These are phyloP conservation scores for Taxidea taxus DNA, from an alignment of 2,113 vertebrate genomes.

Conservation along the genomic window DNA sequence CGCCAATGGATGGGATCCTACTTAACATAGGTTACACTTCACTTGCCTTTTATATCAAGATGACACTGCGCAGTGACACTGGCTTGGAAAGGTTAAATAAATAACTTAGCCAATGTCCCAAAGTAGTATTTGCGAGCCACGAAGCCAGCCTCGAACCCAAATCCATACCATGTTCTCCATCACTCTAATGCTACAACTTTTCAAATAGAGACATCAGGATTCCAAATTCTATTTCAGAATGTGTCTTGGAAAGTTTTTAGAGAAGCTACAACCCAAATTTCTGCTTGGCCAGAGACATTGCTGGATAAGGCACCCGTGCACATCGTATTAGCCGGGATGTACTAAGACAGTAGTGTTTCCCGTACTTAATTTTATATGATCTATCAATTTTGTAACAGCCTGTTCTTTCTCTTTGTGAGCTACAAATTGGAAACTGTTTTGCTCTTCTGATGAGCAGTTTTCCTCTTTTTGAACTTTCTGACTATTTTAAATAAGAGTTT, in stretches of 20 bases:
- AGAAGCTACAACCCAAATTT: neutral
- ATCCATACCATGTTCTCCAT: neutral
- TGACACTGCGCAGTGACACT: too few relatives aligned
- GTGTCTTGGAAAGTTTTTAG: neutral
- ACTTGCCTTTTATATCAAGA: neutral
- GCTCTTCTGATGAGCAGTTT: neutral
- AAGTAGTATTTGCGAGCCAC: neutral
- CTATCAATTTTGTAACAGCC: neutral
- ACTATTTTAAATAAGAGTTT: neutral
- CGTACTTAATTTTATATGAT: neutral
- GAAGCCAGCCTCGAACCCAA: neutral
- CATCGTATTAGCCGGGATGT: neutral
- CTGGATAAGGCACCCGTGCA: neutral
- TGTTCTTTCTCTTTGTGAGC: neutral
- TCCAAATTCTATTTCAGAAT: neutral
- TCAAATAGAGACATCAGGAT: neutral
- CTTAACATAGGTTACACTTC: too few relatives aligned
- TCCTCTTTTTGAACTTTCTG: neutral
- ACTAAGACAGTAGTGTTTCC: neutral
- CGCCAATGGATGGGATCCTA: too few relatives aligned
- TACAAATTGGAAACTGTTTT: neutral
- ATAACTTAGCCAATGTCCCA: neutral
- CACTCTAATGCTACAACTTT: fast-evolving
- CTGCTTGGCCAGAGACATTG: neutral
- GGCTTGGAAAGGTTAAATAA: neutral